Conservation (phyloP, 2,113 vertebrate species). For the Geothlypis trichas region DNA sequence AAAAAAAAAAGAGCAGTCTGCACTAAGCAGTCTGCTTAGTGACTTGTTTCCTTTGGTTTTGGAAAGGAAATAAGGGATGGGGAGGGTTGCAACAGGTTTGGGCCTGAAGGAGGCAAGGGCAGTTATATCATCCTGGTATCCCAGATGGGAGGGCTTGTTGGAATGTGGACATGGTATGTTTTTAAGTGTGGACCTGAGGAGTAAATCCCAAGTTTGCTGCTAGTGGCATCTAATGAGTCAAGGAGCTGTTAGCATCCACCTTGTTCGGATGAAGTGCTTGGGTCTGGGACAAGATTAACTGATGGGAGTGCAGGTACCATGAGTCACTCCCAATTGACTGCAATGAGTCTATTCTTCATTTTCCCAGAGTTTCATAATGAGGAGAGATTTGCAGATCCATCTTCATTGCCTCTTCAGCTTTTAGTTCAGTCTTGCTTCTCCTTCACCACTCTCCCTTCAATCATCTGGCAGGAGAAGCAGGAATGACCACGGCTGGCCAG, state of each 20-base stretch:
- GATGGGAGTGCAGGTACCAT: neutral
- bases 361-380: neutral
- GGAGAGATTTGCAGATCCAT: neutral
- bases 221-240: neutral
- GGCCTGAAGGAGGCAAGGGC: neutral
- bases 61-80: neutral
- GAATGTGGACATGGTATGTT: neutral
- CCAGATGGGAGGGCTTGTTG: neutral
- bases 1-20: neutral
- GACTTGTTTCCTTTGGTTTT: neutral
- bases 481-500: fast-evolving
- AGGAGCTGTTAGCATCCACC: neutral
- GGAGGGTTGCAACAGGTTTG: neutral
- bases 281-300: neutral
- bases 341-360: neutral
- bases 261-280: neutral
- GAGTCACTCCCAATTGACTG: neutral
- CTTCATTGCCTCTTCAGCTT: neutral
- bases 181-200: neutral
- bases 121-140: neutral
- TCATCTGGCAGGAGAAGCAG: neutral
- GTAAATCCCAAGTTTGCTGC: neutral
- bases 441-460: neutral
- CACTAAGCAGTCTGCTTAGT: neutral
- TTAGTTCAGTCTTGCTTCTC: neutral